These are phyloP conservation scores for Pogonognathellus flavescens DNA, from an alignment of 1,140 invertebrate species.

Conservation along the genomic window DNA sequence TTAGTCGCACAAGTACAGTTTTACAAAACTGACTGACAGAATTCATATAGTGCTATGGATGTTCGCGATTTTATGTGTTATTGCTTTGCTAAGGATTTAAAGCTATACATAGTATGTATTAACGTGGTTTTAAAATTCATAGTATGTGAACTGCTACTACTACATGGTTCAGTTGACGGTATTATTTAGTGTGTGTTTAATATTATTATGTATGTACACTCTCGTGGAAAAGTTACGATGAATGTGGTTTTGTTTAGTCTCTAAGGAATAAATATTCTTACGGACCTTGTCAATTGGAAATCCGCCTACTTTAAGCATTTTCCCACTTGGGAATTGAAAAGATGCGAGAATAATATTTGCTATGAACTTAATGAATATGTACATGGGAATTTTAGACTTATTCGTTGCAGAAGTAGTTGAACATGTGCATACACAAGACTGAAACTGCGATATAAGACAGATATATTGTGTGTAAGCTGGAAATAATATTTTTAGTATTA, in stretches of 20 bases:
- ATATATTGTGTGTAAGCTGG: too few relatives aligned
- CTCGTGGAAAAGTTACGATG: background rate
- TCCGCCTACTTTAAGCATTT: conserved; percentile 12
- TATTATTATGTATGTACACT: background rate
- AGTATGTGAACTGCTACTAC: too few relatives aligned
- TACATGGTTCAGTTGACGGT: too few relatives aligned
- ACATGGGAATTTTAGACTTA: background rate
- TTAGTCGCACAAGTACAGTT: too few relatives aligned
- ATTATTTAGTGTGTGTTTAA: too few relatives aligned
- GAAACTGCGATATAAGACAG: too few relatives aligned
- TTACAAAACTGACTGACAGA: too few relatives aligned
- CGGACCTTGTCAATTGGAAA: conserved; percentile 24
- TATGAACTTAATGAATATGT: conserved; percentile 47
- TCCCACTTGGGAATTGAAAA: background rate
- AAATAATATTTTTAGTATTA: too few relatives aligned
- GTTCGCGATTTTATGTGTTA: background rate
- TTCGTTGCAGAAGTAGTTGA: background rate
- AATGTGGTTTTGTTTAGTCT: background rate
- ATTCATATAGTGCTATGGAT: too few relatives aligned
- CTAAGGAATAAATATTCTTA: background rate
- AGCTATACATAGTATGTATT: too few relatives aligned
- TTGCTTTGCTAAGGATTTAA: conserved; percentile 13
- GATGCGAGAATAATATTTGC: background rate
- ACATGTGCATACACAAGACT: too few relatives aligned
- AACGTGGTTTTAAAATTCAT: too few relatives aligned